These are phyloP conservation scores for Aldrovandia affinis DNA, from an alignment of 2,797 vertebrate species.

Conservation along the genomic window DNA sequence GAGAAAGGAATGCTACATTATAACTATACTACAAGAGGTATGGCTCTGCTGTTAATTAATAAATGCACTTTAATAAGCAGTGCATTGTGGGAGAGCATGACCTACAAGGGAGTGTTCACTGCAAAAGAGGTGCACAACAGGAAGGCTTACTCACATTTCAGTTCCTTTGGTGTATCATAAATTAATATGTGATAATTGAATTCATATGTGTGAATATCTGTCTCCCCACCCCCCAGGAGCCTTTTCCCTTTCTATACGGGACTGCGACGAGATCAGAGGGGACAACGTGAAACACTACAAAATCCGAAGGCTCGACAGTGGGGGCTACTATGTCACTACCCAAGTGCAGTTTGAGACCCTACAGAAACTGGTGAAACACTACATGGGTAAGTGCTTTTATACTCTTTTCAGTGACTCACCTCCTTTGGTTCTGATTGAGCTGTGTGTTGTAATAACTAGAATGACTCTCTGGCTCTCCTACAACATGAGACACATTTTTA, in stretches of 20 bases:
- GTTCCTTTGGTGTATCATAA: not conserved
- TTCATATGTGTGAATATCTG: not conserved
- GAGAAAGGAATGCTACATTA: no score
- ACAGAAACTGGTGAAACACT: conserved; percentile 93
- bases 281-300: conserved; percentile 98
- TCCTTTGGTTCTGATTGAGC: no score
- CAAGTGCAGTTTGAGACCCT: conserved; percentile 91
- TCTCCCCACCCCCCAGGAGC: conserved; percentile 72
- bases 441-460: no score
- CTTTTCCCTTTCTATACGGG: conserved; percentile 92
- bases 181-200: not conserved
- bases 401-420: not conserved
- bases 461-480: no score
- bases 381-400: conserved; percentile 76
- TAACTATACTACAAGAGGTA: no score
- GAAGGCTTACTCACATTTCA: not conserved
- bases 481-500: no score
- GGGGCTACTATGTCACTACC: conserved; percentile 94
- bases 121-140: not conserved
- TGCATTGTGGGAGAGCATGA: not conserved
- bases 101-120: not conserved
- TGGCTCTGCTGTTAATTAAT: not conserved
- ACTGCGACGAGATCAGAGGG: conserved; percentile 90
- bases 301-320: conserved; percentile 93
- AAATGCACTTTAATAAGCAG: not conserved